Conservation (phyloP, 2,888 invertebrate species). For the Leptogaster cylindrica region DNA sequence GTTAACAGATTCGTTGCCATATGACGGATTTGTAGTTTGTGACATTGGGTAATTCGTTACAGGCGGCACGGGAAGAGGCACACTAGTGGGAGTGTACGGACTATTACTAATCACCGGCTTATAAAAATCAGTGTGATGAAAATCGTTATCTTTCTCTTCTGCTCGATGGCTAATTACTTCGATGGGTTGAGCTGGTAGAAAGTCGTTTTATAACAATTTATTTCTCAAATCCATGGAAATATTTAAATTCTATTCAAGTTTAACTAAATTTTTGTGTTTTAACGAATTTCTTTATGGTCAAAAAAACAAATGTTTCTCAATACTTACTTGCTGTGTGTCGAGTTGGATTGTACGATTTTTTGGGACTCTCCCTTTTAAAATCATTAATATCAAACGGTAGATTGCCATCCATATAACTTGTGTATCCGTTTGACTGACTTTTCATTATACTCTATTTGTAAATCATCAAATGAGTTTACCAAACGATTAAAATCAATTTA, state of each 20-base stretch:
- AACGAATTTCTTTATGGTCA: no score
- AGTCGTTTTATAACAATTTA: no score
- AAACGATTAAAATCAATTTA: no score
- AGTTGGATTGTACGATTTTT: conserved; percentile 19
- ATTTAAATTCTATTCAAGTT: no score
- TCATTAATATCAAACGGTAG: conserved; percentile 67
- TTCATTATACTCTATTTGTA: conserved; percentile 55
- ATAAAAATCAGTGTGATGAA: conserved; percentile 62
- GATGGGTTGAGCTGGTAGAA: conserved; percentile 65
- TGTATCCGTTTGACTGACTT: conserved; percentile 64
- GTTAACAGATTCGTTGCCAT: neutral
- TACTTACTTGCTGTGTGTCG: conserved; percentile 40
- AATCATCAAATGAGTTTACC: no score
- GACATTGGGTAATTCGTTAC: conserved; percentile 43
- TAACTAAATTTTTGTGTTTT: neutral
- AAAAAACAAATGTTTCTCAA: conserved; percentile 7
- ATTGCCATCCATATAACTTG: conserved; percentile 70
- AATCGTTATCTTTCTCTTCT: conserved; percentile 62
- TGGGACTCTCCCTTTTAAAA: conserved; percentile 56
- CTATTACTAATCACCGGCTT: conserved; percentile 59
- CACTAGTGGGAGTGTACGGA: conserved; percentile 51
- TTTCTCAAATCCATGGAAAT: no score
- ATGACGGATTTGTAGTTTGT: conserved; percentile 13
- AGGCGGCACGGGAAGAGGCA: conserved; percentile 53
- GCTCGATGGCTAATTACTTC: conserved; percentile 68